Percentiles rank a stretch among this genome's conserved stretches.
phyloP scores from a whole-genome alignment of 2,888 invertebrate species.

The Notodonta dromedarius region DNA sequence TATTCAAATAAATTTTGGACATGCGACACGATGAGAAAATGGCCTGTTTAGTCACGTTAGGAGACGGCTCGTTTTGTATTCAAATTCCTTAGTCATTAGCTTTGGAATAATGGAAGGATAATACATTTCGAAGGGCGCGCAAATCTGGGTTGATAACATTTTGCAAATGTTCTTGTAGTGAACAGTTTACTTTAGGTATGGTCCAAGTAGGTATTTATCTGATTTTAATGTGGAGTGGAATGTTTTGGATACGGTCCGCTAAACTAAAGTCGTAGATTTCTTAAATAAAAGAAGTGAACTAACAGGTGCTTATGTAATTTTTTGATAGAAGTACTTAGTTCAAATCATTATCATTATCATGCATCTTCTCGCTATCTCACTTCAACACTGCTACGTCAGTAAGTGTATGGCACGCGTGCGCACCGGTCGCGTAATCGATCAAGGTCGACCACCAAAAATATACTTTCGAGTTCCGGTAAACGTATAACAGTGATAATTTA shows the following conservation, averaged over 20 bases:
- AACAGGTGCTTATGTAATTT: no score
- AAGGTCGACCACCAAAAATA: conserved; percentile 17
- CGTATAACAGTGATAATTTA: not conserved
- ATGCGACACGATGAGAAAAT: conserved; percentile 64
- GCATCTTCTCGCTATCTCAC: conserved; percentile 17
- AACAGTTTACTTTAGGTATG: no score
- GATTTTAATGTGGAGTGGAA: no score
- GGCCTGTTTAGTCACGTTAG: conserved; percentile 55
- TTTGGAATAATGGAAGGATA: conserved; percentile 31
- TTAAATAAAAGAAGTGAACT: no score
- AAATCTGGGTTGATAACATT: not conserved
- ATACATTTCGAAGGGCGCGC: conserved; percentile 8
- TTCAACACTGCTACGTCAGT: conserved; percentile 33
- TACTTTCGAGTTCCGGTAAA: not conserved
- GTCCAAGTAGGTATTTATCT: no score
- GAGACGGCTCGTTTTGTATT: conserved; percentile 38
- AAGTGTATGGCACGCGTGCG: conserved; percentile 39
- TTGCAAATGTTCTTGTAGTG: no score
- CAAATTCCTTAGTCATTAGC: conserved; percentile 39
- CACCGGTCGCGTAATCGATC: conserved; percentile 27
- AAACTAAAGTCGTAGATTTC: no score
- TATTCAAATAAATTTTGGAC: conserved; percentile 79
- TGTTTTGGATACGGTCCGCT: no score
- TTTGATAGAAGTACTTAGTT: no score
- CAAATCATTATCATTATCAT: not conserved